A percentile compares a stretch with the other conserved stretches of the same genome.
Conservation (phyloP, 2,888 invertebrate species). For the Chloroclysta siterata region DNA sequence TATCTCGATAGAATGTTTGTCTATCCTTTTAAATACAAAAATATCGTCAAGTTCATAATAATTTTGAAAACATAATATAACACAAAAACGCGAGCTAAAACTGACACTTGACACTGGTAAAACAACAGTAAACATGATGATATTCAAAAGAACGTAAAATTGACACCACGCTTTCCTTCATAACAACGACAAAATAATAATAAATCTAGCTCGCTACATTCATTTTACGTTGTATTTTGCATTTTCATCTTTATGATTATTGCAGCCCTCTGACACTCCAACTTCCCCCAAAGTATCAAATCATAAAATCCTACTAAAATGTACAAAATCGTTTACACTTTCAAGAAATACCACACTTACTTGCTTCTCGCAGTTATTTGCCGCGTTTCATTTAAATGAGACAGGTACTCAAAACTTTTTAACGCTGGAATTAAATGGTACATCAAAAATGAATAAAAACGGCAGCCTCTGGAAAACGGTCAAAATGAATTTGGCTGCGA, state of each 20-base stretch:
- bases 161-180: not conserved
- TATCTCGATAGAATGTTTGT: no score
- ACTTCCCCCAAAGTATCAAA: slow-evolving; percentile 34
- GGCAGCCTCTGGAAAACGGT: slow-evolving; percentile 71
- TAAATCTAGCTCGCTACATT: slow-evolving; percentile 7
- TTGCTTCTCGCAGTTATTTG: slow-evolving; percentile 35
- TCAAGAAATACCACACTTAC: slow-evolving; percentile 31
- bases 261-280: slow-evolving; percentile 13
- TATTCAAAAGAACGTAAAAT: slow-evolving; percentile 1
- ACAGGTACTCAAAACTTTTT: slow-evolving; percentile 39
- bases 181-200: slow-evolving; percentile 3
- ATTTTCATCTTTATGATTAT: slow-evolving; percentile 25
- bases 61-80: no score
- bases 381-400: slow-evolving; percentile 40
- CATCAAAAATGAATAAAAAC: slow-evolving; percentile 61
- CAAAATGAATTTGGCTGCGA: slow-evolving; percentile 59
- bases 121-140: not conserved
- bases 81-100: no score
- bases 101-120: not conserved
- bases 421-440: slow-evolving; percentile 35
- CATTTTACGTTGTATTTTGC: slow-evolving; percentile 7
- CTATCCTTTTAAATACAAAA: no score
- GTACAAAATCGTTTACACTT: slow-evolving; percentile 35
- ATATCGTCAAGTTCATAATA: no score
- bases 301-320: slow-evolving; percentile 21